A percentile compares a stretch with the other conserved stretches of the same genome.
These are phyloP conservation scores for Ciconia boyciana DNA, from an alignment of 2,113 vertebrate species.

Conservation along the genomic window DNA sequence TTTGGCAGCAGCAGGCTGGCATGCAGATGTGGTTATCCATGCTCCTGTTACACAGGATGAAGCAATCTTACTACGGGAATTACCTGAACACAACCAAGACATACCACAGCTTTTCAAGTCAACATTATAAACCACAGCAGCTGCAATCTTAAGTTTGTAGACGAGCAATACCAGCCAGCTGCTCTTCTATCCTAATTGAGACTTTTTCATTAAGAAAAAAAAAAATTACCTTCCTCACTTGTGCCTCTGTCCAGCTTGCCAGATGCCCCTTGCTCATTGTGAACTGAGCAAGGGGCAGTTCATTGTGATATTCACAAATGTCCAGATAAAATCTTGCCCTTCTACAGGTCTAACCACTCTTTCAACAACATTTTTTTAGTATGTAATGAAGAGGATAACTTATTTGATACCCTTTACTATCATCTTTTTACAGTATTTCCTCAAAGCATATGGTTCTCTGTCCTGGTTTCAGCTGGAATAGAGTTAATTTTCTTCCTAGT, in stretches of 20 bases:
- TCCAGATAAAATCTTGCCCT: neutral
- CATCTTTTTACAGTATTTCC: neutral
- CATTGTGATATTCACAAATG: neutral
- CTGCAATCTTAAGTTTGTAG: neutral
- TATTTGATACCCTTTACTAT: neutral
- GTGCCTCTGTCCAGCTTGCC: no score
- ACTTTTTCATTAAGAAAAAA: neutral
- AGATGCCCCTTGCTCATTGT: neutral
- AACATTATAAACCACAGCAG: neutral
- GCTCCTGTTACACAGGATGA: neutral
- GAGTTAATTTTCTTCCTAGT: no score
- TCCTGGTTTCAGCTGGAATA: no score
- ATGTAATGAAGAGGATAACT: fast-evolving
- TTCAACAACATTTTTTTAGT: neutral
- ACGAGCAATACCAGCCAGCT: neutral
- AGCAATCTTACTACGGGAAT: neutral
- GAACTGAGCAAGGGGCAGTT: neutral
- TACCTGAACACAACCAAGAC: neutral
- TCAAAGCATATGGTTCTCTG: neutral
- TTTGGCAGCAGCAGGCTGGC: neutral
- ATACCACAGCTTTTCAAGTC: neutral
- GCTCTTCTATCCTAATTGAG: neutral
- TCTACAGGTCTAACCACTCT: neutral
- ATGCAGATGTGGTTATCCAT: no score
- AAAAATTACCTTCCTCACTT: no score